phyloP scores from a whole-genome alignment of 2,888 invertebrate species.

The Plusia festucae region DNA sequence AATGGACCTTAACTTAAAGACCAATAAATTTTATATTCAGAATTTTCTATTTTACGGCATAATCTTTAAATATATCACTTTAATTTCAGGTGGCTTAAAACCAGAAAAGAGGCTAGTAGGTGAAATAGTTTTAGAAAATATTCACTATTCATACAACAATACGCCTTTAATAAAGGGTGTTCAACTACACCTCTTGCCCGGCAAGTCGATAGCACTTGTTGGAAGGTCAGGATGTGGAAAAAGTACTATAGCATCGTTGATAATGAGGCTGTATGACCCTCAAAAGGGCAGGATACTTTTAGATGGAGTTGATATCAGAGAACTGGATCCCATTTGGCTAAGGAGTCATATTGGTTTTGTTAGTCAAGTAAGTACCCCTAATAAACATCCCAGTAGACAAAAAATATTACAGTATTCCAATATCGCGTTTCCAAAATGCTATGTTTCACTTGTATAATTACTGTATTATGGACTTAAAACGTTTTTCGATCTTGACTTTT shows the following conservation, averaged over 20 bases:
- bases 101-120: constrained; percentile 90
- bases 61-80: background rate
- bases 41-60: background rate
- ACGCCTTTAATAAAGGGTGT: constrained; percentile 90
- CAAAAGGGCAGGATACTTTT: constrained; percentile 91
- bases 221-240: constrained; percentile 98
- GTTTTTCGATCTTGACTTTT: background rate
- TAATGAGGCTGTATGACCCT: constrained; percentile 97
- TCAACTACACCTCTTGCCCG: constrained; percentile 91
- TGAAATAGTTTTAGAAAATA: constrained; percentile 92
- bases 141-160: constrained; percentile 93
- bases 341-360: constrained; percentile 96
- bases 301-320: constrained; percentile 93
- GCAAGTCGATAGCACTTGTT: constrained; percentile 94
- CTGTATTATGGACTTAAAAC: background rate
- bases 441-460: background rate
- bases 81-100: constrained; percentile 89
- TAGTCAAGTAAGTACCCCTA: constrained; percentile 91
- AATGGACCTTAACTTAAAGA: background rate
- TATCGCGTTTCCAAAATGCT: background rate
- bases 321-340: constrained; percentile 95
- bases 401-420: too few species aligned
- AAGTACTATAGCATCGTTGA: constrained; percentile 95
- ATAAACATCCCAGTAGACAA: too few species aligned
- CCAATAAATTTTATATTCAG: background rate